A percentile compares a stretch with the other conserved stretches of the same genome.
phyloP scores from a whole-genome alignment of 2,797 vertebrate species.

The Brachyrhaphis roseni region DNA sequence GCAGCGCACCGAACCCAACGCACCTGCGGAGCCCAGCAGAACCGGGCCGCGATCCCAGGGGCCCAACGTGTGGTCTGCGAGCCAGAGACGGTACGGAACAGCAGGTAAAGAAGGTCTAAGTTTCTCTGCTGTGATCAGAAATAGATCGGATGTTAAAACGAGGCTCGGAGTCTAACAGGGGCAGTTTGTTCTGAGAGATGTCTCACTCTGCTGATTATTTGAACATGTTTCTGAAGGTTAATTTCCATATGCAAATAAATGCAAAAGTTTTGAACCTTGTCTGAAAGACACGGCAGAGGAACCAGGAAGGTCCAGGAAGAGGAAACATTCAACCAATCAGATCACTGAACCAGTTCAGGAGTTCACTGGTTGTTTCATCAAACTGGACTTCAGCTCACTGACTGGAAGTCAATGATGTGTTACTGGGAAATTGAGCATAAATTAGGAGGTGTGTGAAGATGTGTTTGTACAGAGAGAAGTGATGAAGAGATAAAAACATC shows the following conservation, averaged over 20 bases:
- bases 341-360: neutral
- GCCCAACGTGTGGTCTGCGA: conserved; percentile 15
- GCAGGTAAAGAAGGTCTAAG: neutral
- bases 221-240: neutral
- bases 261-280: neutral
- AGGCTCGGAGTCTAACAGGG: neutral
- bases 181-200: neutral
- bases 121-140: neutral
- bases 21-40: neutral
- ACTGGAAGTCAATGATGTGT: neutral
- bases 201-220: neutral
- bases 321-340: neutral
- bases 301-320: neutral
- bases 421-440: neutral
- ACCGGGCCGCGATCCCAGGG: neutral
- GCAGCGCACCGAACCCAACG: neutral
- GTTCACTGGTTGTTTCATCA: neutral
- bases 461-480: neutral
- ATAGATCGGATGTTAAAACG: too few species aligned
- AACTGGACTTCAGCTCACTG: neutral
- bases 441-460: neutral
- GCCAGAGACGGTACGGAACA: neutral
- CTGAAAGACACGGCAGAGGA: neutral
- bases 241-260: neutral
- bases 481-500: neutral